Conservation (phyloP, 2,888 invertebrate genomes). For the Mimachlamys varia region DNA sequence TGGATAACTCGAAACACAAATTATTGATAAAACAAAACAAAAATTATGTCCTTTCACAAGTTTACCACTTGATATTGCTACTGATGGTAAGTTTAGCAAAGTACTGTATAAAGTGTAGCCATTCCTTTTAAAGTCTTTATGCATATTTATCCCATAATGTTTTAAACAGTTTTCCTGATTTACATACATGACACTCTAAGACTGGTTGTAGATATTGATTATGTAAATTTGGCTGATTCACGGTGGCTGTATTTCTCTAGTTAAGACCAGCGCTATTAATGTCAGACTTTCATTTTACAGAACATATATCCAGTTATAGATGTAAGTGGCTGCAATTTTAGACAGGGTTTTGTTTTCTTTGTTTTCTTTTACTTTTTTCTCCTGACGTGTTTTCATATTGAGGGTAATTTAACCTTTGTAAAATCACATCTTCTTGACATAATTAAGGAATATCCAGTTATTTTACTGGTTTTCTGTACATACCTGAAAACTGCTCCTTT, state of each 20-base stretch:
- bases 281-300: conserved; percentile 17
- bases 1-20: no score
- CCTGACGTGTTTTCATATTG: background rate
- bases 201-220: background rate
- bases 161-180: no score
- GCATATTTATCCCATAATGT: no score
- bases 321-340: conserved; percentile 3
- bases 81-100: no score
- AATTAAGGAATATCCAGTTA: background rate
- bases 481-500: no score
- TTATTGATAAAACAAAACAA: no score
- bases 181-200: no score
- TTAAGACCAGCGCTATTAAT: background rate
- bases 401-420: background rate
- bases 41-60: no score
- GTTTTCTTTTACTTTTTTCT: background rate
- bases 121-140: no score
- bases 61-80: no score
- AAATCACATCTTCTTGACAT: background rate
- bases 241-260: background rate
- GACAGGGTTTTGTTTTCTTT: background rate
- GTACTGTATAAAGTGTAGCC: no score
- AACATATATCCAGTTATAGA: conserved; percentile 22
- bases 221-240: background rate
- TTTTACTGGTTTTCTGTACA: no score